phyloP scores from a whole-genome alignment of 2,113 vertebrate genomes.

The Proteles cristata region DNA sequence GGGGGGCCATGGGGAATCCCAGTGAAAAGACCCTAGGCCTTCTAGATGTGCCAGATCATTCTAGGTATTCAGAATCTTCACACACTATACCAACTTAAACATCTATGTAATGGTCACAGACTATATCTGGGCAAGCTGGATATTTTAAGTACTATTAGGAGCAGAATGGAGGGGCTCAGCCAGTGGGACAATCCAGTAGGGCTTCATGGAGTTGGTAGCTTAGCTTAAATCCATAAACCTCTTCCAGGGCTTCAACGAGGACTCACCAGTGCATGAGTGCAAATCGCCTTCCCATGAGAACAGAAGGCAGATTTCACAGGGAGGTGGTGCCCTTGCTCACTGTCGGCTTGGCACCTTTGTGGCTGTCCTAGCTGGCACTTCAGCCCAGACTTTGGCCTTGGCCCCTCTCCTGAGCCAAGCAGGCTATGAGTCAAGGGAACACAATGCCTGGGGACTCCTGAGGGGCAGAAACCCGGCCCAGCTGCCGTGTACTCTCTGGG shows the following conservation, averaged over 20 bases:
- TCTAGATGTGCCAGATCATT: not conserved
- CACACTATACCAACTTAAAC: not conserved
- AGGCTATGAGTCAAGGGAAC: not conserved
- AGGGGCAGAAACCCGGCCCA: not conserved
- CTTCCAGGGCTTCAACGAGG: not conserved
- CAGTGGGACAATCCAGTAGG: not conserved
- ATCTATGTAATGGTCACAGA: not conserved
- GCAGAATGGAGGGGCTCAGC: not conserved
- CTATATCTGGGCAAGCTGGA: not conserved
- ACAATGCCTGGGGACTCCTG: not conserved
- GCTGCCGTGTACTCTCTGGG: not conserved
- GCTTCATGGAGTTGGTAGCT: not conserved
- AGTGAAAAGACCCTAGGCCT: not conserved
- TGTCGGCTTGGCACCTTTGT: not conserved
- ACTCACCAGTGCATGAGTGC: not conserved
- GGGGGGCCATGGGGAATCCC: not conserved
- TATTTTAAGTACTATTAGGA: not conserved
- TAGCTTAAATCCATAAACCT: not conserved
- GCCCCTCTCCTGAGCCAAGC: not conserved
- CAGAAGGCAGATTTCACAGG: not conserved
- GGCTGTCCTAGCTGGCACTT: not conserved
- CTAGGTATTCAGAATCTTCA: not conserved
- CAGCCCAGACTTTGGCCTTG: not conserved
- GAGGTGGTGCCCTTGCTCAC: not conserved
- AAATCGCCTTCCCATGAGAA: not conserved